Percentiles rank a stretch among this genome's conserved stretches.
Conservation (phyloP, 2,797 vertebrate species). For the Spea hammondii region DNA sequence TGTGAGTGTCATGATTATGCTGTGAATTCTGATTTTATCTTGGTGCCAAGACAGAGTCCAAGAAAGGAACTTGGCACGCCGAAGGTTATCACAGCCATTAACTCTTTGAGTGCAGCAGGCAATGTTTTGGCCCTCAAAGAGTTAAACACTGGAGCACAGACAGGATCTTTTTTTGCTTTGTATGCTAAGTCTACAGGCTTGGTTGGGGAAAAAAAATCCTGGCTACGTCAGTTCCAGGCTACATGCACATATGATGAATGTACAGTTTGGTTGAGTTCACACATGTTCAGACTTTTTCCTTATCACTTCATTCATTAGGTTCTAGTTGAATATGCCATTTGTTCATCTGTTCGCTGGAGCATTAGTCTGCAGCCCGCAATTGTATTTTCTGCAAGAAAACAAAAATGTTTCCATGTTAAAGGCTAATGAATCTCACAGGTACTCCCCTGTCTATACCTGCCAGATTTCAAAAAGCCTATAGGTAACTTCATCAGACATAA, state of each 20-base stretch:
- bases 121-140: background rate
- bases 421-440: background rate
- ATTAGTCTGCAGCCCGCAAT: conserved; percentile 9
- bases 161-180: background rate
- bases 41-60: background rate
- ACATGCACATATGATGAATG: conserved; percentile 50
- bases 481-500: no score
- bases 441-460: background rate
- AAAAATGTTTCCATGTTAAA: background rate
- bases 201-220: conserved; percentile 1
- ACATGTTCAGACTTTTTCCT: conserved; percentile 14
- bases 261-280: conserved; percentile 49
- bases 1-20: conserved; percentile 2
- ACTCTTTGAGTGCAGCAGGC: background rate
- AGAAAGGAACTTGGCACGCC: background rate
- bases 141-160: background rate
- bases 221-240: conserved; percentile 35
- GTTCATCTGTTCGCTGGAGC: conserved; percentile 37
- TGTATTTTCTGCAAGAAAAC: conserved; percentile 15
- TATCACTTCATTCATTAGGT: conserved; percentile 39
- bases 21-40: background rate
- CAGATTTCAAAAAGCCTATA: background rate
- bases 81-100: background rate
- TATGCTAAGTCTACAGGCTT: conserved; percentile 22
- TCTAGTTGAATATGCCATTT: conserved; percentile 41